Percentiles rank a stretch among this genome's conserved stretches.
phyloP scores from a whole-genome alignment of 2,113 vertebrate genomes.

The Sialia sialis region DNA sequence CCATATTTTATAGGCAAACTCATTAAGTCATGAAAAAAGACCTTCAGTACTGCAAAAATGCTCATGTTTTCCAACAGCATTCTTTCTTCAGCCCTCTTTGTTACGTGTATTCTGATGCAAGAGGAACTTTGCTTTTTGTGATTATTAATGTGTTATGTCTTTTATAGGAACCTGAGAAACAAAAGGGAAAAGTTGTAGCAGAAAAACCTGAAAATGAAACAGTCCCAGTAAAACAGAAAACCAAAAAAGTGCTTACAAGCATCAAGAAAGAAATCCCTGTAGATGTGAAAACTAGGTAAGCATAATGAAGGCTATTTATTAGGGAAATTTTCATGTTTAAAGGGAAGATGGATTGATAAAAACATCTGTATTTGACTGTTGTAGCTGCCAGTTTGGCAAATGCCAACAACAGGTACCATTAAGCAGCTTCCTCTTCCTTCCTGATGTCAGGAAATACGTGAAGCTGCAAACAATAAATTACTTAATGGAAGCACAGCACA shows the following conservation, averaged over 20 bases:
- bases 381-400: background rate
- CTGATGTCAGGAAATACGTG: background rate
- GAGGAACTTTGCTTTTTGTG: background rate
- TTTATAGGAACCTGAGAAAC: slow-evolving; percentile 87
- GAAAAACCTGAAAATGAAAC: slow-evolving; percentile 83
- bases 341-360: background rate
- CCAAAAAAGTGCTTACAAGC: slow-evolving; percentile 78
- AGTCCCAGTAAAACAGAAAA: slow-evolving; percentile 84
- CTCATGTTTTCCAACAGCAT: background rate
- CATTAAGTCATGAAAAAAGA: background rate
- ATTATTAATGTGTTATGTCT: background rate
- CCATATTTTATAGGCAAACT: background rate
- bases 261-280: slow-evolving; percentile 84
- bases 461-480: background rate
- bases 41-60: background rate
- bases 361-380: background rate
- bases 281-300: slow-evolving; percentile 88
- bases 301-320: background rate
- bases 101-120: background rate
- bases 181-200: slow-evolving; percentile 80
- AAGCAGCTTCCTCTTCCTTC: background rate
- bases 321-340: background rate
- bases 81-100: background rate
- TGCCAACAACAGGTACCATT: background rate
- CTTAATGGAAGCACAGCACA: background rate